These are phyloP conservation scores for Euzetes globulus DNA, from an alignment of 2,888 invertebrate genomes.

Conservation along the genomic window DNA sequence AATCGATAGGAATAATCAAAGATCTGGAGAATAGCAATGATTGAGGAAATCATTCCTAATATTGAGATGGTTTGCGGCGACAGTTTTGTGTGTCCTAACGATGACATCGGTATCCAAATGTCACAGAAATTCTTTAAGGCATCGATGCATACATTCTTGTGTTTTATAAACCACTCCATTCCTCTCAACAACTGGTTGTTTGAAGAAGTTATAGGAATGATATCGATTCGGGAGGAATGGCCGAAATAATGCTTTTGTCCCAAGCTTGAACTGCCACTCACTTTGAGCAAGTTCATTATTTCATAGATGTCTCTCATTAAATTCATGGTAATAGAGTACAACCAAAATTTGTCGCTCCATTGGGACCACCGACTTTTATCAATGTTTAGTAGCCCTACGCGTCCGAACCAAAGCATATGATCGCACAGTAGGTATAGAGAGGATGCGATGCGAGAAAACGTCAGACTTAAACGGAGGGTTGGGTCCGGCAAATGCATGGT, in stretches of 20 bases:
- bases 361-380: slow-evolving; percentile 68
- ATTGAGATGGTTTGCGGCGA: slow-evolving; percentile 69
- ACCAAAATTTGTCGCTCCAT: slow-evolving; percentile 62
- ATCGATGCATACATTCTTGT: slow-evolving; percentile 68
- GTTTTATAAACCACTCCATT: slow-evolving; percentile 43
- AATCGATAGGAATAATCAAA: slow-evolving; percentile 18
- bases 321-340: slow-evolving; percentile 70
- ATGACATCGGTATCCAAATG: slow-evolving; percentile 73
- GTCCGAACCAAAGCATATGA: slow-evolving; percentile 74
- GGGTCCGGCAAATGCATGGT: slow-evolving; percentile 65
- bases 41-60: slow-evolving; percentile 70
- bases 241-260: slow-evolving; percentile 38
- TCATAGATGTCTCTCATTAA: slow-evolving; percentile 76
- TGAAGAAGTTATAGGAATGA: slow-evolving; percentile 25
- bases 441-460: slow-evolving; percentile 69
- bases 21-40: slow-evolving; percentile 61
- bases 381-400: slow-evolving; percentile 50
- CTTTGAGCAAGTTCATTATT: slow-evolving; percentile 49
- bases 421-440: slow-evolving; percentile 73
- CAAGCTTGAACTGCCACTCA: neutral
- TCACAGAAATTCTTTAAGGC: slow-evolving; percentile 78
- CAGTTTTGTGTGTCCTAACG: slow-evolving; percentile 67
- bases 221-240: slow-evolving; percentile 38
- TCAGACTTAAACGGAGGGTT: slow-evolving; percentile 62
- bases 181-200: slow-evolving; percentile 36